Base-by-base conservation (phyloP, 2,113 vertebrate genomes). In the Grus americana region DNA sequence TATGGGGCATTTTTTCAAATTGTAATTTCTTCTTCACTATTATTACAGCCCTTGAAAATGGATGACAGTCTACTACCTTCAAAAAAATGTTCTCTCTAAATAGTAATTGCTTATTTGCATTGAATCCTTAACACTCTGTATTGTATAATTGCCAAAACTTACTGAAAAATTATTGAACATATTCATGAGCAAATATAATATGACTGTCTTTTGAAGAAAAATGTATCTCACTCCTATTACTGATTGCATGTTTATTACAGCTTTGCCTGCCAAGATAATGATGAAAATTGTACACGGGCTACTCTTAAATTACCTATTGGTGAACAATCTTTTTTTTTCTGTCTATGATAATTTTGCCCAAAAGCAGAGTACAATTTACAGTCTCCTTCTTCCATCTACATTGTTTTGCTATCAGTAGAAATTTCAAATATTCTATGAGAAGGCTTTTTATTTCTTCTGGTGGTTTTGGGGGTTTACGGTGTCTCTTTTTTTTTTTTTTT, bases 171-270 rank as follows among this genome's bases (percentile, higher is more conserved):
- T 91, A 90, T 67, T 79, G 92, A 86, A 86, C 21, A 38, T 78
- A 93, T 90, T 97, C 57, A 4, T 93, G 44, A 71, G 81, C 34
- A 97, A 92, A 96, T 95, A 95, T 57, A 97, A 86, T 92, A 68
- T 4, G 6, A 29, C 21, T 91, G 30, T 55, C 34, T 32, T 89
- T 95, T 86, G 79, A 74, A 83, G 46, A 74, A 84, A 95, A 93
- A 94, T 42, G 2, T 55, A 85, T 79, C 47, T 74, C 46, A 74
- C 55, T 96, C 96, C 87, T 93, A 93, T 94, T 86, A 92, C 85
- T 97, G 96, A 98, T 97, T 96, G 50, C 12, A 82, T 79, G 78
- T 84, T 93, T 96, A 82, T 92, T 95, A 84, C 46, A 86, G 74
- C 21, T 84, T 95, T 92, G 19, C 67, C 63, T 95, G 52, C 68